A percentile compares a stretch with the other conserved stretches of the same genome.
These are phyloP conservation scores for Pissodes strobi DNA, from an alignment of 1,140 invertebrate genomes.

Conservation along the genomic window DNA sequence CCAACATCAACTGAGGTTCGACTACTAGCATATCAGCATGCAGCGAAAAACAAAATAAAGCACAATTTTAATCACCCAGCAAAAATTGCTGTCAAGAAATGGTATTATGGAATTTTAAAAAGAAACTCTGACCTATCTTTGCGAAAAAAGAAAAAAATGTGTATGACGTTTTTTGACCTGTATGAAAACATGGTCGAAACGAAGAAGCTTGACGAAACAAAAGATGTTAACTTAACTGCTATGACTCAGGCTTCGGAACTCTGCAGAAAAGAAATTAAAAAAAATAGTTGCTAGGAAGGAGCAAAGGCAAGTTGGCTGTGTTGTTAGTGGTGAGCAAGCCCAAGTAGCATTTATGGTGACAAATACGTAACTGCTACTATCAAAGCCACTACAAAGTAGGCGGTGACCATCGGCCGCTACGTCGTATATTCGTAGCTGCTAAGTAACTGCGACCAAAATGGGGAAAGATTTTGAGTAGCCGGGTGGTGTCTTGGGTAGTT, in stretches of 20 bases:
- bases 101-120: no score
- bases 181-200: slow-evolving; percentile 42
- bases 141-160: slow-evolving; percentile 50
- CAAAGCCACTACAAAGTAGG: no score
- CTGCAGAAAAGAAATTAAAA: slow-evolving; percentile 44
- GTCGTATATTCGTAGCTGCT: no score
- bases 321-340: slow-evolving; percentile 50
- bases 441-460: no score
- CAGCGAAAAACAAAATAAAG: slow-evolving; percentile 38
- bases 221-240: slow-evolving; percentile 47
- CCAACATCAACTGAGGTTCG: slow-evolving; percentile 36
- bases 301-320: no score
- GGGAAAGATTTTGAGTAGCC: no score
- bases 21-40: slow-evolving; percentile 46
- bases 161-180: no score
- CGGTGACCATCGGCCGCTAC: no score
- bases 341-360: no score
- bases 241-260: slow-evolving; percentile 45
- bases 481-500: no score
- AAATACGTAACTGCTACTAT: no score
- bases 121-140: slow-evolving; percentile 53
- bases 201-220: slow-evolving; percentile 43
- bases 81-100: slow-evolving; percentile 54
- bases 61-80: slow-evolving; percentile 47
- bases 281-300: slow-evolving; percentile 47